phyloP scores from a whole-genome alignment of 2,888 invertebrate genomes.

The Capitulum mitella region DNA sequence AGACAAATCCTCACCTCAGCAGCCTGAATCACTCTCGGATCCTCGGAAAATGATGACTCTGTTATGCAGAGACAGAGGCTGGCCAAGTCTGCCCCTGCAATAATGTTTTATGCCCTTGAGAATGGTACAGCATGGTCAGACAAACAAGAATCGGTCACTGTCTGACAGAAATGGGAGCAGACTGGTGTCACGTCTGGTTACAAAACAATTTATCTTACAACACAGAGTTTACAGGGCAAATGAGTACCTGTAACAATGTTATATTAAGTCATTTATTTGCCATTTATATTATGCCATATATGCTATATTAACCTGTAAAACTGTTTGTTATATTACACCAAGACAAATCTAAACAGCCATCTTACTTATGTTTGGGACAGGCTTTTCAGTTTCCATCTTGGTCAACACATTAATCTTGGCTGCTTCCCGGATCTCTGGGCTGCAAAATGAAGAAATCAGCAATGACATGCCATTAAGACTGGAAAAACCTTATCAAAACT shows the following conservation, averaged over 20 bases:
- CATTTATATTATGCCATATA: background rate
- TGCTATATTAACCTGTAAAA: background rate
- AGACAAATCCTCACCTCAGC: background rate
- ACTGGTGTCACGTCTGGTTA: background rate
- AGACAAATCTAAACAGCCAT: background rate
- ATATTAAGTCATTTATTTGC: background rate
- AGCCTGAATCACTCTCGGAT: background rate
- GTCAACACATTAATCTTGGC: no score
- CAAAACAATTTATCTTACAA: background rate
- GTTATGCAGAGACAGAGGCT: background rate
- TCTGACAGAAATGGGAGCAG: background rate
- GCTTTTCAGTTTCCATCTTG: no score
- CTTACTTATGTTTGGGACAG: no score
- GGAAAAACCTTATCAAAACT: no score
- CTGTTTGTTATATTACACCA: background rate
- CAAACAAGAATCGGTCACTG: no score
- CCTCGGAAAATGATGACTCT: background rate
- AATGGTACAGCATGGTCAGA: background rate
- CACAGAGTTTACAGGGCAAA: background rate
- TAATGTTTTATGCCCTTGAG: background rate
- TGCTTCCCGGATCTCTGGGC: no score
- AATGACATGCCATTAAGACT: no score
- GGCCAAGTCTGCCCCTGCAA: background rate
- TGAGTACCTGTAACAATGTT: background rate
- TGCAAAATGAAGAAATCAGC: no score